Conservation (phyloP, 1,140 invertebrate genomes). For the Dryas iulia region DNA sequence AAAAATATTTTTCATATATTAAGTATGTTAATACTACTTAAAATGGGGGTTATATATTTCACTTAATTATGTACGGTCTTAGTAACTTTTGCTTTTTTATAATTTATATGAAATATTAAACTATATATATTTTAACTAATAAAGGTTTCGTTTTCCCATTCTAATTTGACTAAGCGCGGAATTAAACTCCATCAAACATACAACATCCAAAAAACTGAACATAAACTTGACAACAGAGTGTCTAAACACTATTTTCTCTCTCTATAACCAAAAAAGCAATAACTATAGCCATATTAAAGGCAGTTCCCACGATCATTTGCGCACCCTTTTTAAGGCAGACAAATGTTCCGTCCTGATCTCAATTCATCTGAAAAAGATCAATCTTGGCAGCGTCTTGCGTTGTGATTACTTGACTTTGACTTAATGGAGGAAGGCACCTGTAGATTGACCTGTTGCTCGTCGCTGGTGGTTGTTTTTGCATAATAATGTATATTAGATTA, state of each 20-base stretch:
- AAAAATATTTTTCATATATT: no score
- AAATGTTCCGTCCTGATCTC: constrained; percentile 20
- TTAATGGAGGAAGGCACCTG: constrained; percentile 29
- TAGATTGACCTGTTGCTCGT: constrained; percentile 28
- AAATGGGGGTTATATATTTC: no score
- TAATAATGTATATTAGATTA: constrained; percentile 3
- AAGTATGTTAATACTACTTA: no score
- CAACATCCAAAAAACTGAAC: no score
- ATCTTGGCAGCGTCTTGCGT: constrained; percentile 37
- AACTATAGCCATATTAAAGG: neutral
- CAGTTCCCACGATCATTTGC: neutral
- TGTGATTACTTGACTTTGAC: constrained; percentile 37
- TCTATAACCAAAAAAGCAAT: neutral
- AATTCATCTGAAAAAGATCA: constrained; percentile 34
- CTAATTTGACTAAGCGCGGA: no score
- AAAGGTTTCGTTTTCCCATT: no score
- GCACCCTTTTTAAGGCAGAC: constrained; percentile 11
- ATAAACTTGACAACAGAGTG: no score
- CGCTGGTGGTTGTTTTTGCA: neutral
- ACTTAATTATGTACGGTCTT: no score
- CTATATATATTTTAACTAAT: no score
- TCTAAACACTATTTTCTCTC: neutral
- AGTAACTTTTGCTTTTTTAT: no score
- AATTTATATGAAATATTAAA: no score
- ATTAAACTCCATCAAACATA: no score